Evolutionary conservation across 2,113 vertebrate genomes (phyloP).

Genomic region (Corythornis vintsioides): DNA sequence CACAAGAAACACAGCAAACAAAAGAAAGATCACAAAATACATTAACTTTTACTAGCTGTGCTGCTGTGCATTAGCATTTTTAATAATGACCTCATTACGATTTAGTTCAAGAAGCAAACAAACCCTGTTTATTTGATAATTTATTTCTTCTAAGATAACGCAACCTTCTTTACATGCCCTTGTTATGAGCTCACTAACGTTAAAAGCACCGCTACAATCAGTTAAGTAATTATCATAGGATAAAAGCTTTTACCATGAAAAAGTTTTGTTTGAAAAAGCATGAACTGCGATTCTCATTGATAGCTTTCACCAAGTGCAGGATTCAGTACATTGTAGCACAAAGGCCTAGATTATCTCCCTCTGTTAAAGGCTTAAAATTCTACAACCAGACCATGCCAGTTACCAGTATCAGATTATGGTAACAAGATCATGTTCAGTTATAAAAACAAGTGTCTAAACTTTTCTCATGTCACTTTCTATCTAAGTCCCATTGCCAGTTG

Average conservation of each 20-base stretch:
- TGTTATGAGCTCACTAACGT: conserved; percentile 50
- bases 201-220: conserved; percentile 78
- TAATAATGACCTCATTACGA: conserved; percentile 66
- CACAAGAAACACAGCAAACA: conserved; percentile 18
- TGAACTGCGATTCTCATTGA: conserved; percentile 84
- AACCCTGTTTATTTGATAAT: conserved; percentile 50
- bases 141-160: conserved; percentile 53
- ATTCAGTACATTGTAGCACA: conserved; percentile 93
- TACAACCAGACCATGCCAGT: conserved; percentile 88
- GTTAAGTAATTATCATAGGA: conserved; percentile 89
- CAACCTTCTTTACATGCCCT: conserved; percentile 38
- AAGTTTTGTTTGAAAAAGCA: conserved; percentile 87
- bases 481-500: conserved; percentile 78
- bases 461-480: conserved; percentile 99
- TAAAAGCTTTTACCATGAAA: conserved; percentile 88
- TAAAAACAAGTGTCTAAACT: conserved; percentile 98
- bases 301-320: conserved; percentile 84
- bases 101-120: conserved; percentile 38
- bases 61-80: conserved; percentile 54
- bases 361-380: conserved; percentile 88
- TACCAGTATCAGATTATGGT: conserved; percentile 94
- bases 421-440: conserved; percentile 98
- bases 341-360: conserved; percentile 93
- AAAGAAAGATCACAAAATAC: conserved; percentile 56
- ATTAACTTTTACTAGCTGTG: conserved; percentile 35